Evolutionary conservation across 2,113 vertebrate species (phyloP).

Genomic region (Orycteropus afer): DNA sequence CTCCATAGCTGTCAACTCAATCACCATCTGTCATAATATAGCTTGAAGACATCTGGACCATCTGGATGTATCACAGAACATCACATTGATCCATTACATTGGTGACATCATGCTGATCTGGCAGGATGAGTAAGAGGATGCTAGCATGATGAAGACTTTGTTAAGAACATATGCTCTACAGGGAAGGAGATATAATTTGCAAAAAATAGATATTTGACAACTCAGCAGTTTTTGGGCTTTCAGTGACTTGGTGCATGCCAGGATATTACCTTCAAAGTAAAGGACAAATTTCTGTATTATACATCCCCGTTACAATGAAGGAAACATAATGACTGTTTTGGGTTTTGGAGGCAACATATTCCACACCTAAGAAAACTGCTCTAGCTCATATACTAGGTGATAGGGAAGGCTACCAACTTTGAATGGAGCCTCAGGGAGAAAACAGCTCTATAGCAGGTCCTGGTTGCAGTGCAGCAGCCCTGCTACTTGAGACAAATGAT

Average conservation of each 20-base stretch:
- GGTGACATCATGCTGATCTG: slow-evolving; percentile 30
- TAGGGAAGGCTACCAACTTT: not conserved
- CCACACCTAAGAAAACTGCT: not conserved
- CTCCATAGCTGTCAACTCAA: slow-evolving; percentile 15
- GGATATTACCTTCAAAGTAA: slow-evolving; percentile 2
- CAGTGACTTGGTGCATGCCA: not conserved
- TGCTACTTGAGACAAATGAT: not conserved
- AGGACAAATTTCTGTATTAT: not conserved
- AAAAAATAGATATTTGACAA: not conserved
- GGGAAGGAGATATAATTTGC: not conserved
- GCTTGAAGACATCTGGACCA: slow-evolving; percentile 49
- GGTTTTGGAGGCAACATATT: slow-evolving; percentile 24
- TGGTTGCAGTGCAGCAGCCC: not conserved
- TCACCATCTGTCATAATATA: slow-evolving; percentile 13
- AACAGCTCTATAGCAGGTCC: not conserved
- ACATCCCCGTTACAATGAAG: not conserved
- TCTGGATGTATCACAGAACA: slow-evolving; percentile 6
- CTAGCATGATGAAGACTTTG: not conserved
- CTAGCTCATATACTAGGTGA: not conserved
- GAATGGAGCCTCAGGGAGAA: not conserved
- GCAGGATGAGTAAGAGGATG: slow-evolving; percentile 3
- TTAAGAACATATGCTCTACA: not conserved
- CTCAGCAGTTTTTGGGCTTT: not conserved
- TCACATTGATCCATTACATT: slow-evolving; percentile 26
- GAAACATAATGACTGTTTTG: not conserved